Evolutionary conservation across 2,113 vertebrate species (phyloP).

Genomic region (Apaloderma vittatum): DNA sequence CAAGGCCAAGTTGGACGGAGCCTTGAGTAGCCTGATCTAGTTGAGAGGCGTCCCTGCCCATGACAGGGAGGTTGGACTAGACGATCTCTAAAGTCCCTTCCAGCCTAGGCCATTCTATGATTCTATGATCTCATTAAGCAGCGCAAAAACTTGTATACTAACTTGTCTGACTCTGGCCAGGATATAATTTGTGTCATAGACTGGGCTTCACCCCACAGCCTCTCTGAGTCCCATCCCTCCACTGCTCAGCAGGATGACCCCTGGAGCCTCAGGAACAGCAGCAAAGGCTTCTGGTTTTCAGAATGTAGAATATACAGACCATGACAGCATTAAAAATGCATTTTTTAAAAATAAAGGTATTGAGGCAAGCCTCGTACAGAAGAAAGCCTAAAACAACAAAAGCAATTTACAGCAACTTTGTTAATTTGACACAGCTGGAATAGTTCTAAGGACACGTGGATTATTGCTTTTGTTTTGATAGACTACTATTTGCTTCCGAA

Average conservation of each 20-base stretch:
- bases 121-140: neutral
- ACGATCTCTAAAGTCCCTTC: no score
- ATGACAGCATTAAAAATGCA: neutral
- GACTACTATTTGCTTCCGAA: neutral
- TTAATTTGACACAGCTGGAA: neutral
- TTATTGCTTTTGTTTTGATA: neutral
- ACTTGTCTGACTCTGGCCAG: neutral
- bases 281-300: neutral
- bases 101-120: no score
- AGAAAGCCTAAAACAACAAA: neutral
- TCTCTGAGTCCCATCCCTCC: neutral
- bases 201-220: neutral
- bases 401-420: neutral
- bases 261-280: neutral
- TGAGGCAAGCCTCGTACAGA: neutral
- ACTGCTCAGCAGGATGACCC: neutral
- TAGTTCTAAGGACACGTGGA: neutral
- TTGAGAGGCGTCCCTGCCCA: no score
- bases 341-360: neutral
- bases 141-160: neutral
- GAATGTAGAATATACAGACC: neutral
- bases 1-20: no score
- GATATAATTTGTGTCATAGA: neutral
- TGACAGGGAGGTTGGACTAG: no score
- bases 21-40: no score